These are phyloP conservation scores for Pyrrhosoma nymphula DNA, from an alignment of 2,888 invertebrate species.

Conservation along the genomic window DNA sequence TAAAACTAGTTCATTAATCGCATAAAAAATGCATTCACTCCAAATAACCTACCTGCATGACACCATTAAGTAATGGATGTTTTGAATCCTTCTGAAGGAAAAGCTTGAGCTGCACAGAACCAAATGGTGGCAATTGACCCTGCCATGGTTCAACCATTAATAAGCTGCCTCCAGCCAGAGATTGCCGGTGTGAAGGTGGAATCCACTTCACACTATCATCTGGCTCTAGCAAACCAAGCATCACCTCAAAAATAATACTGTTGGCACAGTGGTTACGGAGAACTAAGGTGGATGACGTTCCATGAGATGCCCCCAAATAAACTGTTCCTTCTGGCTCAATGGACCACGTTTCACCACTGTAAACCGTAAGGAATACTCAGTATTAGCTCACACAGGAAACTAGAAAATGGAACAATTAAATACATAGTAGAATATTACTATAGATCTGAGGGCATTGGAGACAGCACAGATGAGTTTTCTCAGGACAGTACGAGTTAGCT, in stretches of 20 bases:
- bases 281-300: not conserved
- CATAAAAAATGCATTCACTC: no score
- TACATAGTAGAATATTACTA: not conserved
- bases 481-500: no score
- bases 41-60: constrained; percentile 1
- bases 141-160: not conserved
- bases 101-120: not conserved
- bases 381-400: not conserved
- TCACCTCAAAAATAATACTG: not conserved
- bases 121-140: not conserved
- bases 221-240: not conserved
- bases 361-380: not conserved
- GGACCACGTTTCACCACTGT: not conserved
- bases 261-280: not conserved
- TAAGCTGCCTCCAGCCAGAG: not conserved
- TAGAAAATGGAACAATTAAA: not conserved
- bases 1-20: no score
- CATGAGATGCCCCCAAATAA: not conserved
- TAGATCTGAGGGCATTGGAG: no score
- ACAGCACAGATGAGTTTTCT: not conserved
- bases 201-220: not conserved
- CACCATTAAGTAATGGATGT: not conserved
- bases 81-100: not conserved
- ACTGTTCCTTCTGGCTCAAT: not conserved
- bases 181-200: not conserved